Evolutionary conservation across 1,140 invertebrate genomes (phyloP), one percentile per base, ranked within the genome.

Genomic region (Psix sp.): DNA sequence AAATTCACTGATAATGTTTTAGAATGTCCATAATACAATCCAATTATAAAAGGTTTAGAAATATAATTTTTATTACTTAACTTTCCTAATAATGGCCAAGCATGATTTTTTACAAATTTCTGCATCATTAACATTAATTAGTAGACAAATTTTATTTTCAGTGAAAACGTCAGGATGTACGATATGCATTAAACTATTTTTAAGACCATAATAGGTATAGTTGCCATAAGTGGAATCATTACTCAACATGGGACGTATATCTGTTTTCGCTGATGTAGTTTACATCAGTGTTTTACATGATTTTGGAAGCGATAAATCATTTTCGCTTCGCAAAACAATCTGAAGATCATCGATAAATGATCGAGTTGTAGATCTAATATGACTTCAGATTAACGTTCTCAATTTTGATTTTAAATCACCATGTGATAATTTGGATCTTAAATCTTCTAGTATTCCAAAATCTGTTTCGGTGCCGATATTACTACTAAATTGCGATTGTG

Each of bases 41-140:
- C 54, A 43, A 72, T 49, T 18, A 57, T 31, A 31, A 72, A 65
- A 3, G 68, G 56, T 6, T 54, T 45, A 3, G 39, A 52, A 15
- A 49, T n/a, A 35, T 49, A 67, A 33, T 59, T 15, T 10, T n/a
- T 5, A 31, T 24, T 10, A 20, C 38, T 20, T 10, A 68, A 11
- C 33, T 29, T 43, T 4, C 29, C 36, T 11, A 65, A 18, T 40
- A 75, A 57, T n/a, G 57, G 48, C 65, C 65, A 75, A 3, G 39
- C 39, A 29, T 57, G 21, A 29, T 33, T 21, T 7, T 29, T 49
- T 46, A 52, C 13, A 63, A 1, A 73, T 13, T 35, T 39, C 26
- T 14, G 72, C 35, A 14, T 65, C 70, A 51, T 77, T n/a, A 7
- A 29, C 26, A 3, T 29, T 29, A 3, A 29, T 7, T 3, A 2